Evolutionary conservation across 2,888 invertebrate genomes (phyloP), one percentile per base, ranked within the genome.

Genomic region (Megamerina dolium): DNA sequence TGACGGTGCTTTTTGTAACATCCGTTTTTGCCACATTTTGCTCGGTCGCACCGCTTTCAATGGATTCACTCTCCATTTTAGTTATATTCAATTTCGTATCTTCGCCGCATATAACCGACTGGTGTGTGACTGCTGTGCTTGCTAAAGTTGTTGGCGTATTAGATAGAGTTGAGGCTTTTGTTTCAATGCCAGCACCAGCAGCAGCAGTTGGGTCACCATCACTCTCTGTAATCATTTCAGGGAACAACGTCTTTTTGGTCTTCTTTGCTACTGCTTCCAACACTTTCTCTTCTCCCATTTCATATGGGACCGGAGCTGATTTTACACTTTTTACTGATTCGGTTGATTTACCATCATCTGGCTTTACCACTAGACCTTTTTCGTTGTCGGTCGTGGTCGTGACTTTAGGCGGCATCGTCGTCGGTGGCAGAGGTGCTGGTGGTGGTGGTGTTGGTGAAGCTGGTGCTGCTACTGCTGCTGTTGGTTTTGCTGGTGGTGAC

Each of bases 211-310:
- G 8, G 10, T 23, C 23, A 4, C 8, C 12, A 13, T 27, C 16
- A 13, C 19, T 46, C 19, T 41, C 38, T 9, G 30, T 26, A 17
- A 33, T 33, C 14, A 37, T 37, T 34, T 46, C 45, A n/a, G 34
- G 30, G 14, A 63, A 60, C n/a, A 68, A 47, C 3, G 64, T 64
- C 37, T 73, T 67, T 45, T 71, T 72, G 0, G 69, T 71, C 51
- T 70, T 71, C 51, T 72, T 67, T 2, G 70, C 65, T 21, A 63
- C 64, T 2, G 66, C 65, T 51, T 66, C 61, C 14, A 70, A 56
- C 10, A 63, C 59, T 47, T 72, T 65, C 33, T 73, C 66, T 47
- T 55, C 57, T 49, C 66, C 10, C n/a, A n/a, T n/a, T n/a, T n/a
- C n/a, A n/a, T n/a, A n/a, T n/a, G n/a, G 19, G 2, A 47, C 43